These are phyloP conservation scores for Mythimna impura DNA, from an alignment of 2,888 invertebrate genomes.

Conservation along the genomic window DNA sequence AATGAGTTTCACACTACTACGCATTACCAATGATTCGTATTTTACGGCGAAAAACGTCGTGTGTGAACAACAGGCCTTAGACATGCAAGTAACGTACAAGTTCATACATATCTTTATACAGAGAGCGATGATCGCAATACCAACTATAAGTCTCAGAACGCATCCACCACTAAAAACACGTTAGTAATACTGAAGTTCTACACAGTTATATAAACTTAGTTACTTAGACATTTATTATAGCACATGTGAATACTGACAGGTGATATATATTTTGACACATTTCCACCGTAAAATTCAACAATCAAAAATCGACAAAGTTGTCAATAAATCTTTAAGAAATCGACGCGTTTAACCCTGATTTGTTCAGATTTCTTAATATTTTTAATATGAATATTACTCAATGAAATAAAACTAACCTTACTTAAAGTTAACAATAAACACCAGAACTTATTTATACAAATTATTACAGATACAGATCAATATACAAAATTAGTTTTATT, in stretches of 20 bases:
- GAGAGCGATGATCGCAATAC: conserved; percentile 34
- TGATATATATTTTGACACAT: conserved; percentile 67
- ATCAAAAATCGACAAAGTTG: conserved; percentile 55
- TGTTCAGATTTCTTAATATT: conserved; percentile 36
- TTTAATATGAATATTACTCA: conserved; percentile 24
- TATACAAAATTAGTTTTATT: conserved; percentile 51
- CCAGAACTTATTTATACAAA: conserved; percentile 38
- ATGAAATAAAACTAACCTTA: conserved; percentile 51
- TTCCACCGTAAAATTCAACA: conserved; percentile 53
- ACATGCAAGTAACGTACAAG: conserved; percentile 10
- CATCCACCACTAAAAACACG: conserved; percentile 44
- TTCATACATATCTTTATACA: conserved; percentile 12
- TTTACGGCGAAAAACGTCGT: too few relatives aligned
- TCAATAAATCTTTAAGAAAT: conserved; percentile 53
- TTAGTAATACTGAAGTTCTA: conserved; percentile 55
- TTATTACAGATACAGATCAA: conserved; percentile 43
- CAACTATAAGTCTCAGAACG: conserved; percentile 36
- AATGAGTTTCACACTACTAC: too few relatives aligned
- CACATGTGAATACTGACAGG: conserved; percentile 70
- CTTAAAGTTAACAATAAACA: conserved; percentile 40
- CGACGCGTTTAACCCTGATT: conserved; percentile 59
- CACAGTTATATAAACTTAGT: conserved; percentile 59
- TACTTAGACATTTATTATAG: conserved; percentile 65
- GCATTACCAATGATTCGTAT: too few relatives aligned
- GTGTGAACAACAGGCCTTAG: background rate